Conservation (phyloP, 2,888 invertebrate genomes). For the Muscina levida region DNA sequence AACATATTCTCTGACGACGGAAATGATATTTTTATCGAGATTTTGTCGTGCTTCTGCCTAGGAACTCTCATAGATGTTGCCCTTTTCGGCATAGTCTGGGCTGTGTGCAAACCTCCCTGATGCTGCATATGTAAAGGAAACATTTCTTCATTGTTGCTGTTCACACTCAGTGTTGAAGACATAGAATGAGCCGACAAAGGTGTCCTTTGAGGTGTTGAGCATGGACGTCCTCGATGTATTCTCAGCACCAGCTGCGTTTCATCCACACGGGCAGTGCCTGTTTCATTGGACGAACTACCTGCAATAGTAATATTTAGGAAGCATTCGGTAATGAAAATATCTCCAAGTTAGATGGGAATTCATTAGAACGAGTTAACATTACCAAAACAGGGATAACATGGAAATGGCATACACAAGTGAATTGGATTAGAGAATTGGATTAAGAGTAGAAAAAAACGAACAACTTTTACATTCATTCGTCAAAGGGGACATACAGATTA, state of each 20-base stretch:
- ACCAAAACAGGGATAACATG: slow-evolving; percentile 39
- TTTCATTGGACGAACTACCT: slow-evolving; percentile 83
- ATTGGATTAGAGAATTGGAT: slow-evolving; percentile 19
- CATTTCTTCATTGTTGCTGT: slow-evolving; percentile 74
- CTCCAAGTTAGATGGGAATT: slow-evolving; percentile 19
- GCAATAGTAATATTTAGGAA: slow-evolving; percentile 80
- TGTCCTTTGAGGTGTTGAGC: slow-evolving; percentile 82
- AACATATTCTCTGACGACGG: slow-evolving; percentile 87
- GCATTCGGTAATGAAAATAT: slow-evolving; percentile 56
- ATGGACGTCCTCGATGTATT: slow-evolving; percentile 89
- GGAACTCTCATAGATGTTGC: slow-evolving; percentile 82
- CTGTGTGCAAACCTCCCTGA: slow-evolving; percentile 49
- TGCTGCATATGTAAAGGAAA: slow-evolving; percentile 67
- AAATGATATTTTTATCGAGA: slow-evolving; percentile 91
- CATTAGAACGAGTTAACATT: slow-evolving; percentile 43
- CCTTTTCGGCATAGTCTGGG: slow-evolving; percentile 77
- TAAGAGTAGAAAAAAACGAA: slow-evolving; percentile 21
- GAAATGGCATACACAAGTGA: slow-evolving; percentile 12
- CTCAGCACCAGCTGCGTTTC: slow-evolving; percentile 93
- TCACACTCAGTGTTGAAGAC: slow-evolving; percentile 84
- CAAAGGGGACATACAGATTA: slow-evolving; percentile 49
- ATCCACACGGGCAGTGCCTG: slow-evolving; percentile 87
- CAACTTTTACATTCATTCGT: slow-evolving; percentile 45
- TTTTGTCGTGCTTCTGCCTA: slow-evolving; percentile 86
- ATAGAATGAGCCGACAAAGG: slow-evolving; percentile 83